Conservation (phyloP, 1,140 invertebrate genomes). For the Belonocnema kinseyi region DNA sequence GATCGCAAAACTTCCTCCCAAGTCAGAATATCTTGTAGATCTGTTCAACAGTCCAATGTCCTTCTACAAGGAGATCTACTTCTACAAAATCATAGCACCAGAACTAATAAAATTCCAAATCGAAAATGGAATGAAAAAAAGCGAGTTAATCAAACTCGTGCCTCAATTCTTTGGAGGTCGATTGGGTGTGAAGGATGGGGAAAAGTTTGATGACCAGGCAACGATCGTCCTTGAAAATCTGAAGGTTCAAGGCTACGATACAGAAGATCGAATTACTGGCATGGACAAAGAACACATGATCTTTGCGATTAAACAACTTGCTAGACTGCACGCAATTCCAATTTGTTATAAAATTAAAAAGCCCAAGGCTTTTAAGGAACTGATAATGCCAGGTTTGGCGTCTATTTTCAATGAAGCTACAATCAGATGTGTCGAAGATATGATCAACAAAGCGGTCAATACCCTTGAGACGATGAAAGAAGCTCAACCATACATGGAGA, state of each 20-base stretch:
- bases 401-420: conserved; percentile 51
- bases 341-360: conserved; percentile 75
- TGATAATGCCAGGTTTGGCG: conserved; percentile 50
- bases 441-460: conserved; percentile 60
- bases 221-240: conserved; percentile 78
- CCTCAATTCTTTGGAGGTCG: conserved; percentile 77
- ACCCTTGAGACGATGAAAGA: conserved; percentile 61
- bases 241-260: conserved; percentile 73
- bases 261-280: conserved; percentile 74
- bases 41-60: conserved; percentile 78
- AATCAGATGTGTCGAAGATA: conserved; percentile 56
- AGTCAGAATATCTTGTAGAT: conserved; percentile 75
- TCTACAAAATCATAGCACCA: conserved; percentile 76
- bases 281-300: conserved; percentile 74
- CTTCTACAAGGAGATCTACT: conserved; percentile 78
- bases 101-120: conserved; percentile 74
- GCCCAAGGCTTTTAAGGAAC: conserved; percentile 73
- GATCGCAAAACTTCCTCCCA: conserved; percentile 78
- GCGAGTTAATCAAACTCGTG: conserved; percentile 69
- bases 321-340: conserved; percentile 77
- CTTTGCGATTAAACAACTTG: conserved; percentile 75
- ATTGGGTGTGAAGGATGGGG: conserved; percentile 70
- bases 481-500: conserved; percentile 52
- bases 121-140: conserved; percentile 69
- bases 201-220: conserved; percentile 77